Evolutionary conservation across 2,888 invertebrate genomes (phyloP).

Genomic region (Mesorhabditis spiculigera): DNA sequence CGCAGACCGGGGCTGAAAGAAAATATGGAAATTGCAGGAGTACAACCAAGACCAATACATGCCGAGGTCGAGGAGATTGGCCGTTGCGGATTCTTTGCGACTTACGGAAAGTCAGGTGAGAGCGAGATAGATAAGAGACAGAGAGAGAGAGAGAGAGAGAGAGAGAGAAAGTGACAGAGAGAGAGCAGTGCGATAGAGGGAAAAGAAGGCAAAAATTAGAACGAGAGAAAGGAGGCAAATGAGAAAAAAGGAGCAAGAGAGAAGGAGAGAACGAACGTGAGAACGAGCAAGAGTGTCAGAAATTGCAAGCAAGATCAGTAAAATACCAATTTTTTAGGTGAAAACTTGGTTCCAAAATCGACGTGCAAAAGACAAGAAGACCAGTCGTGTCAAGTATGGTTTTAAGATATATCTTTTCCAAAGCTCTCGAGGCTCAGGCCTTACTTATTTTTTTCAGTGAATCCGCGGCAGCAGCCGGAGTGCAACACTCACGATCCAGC

Average conservation of each 20-base stretch:
- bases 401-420: background rate
- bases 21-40: background rate
- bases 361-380: slow-evolving; percentile 6
- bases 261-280: too few species aligned
- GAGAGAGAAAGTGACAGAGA: too few species aligned
- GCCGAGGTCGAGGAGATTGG: background rate
- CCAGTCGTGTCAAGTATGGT: background rate
- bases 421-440: background rate
- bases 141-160: too few species aligned
- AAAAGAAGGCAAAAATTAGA: too few species aligned
- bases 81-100: slow-evolving; percentile 1
- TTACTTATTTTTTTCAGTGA: too few species aligned
- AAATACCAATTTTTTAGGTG: background rate
- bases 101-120: slow-evolving; percentile 5
- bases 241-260: too few species aligned
- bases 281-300: too few species aligned
- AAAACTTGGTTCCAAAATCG: slow-evolving; percentile 4
- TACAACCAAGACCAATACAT: slow-evolving; percentile 4
- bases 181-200: too few species aligned
- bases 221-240: slow-evolving; percentile 3
- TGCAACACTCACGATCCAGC: too few species aligned
- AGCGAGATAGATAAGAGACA: background rate
- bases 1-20: too few species aligned
- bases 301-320: background rate
- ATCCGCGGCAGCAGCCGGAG: too few species aligned